A percentile compares a stretch with the other conserved stretches of the same genome.
Evolutionary conservation across 1,140 invertebrate species (phyloP).

Genomic region (Euwallacea fornicatus): DNA sequence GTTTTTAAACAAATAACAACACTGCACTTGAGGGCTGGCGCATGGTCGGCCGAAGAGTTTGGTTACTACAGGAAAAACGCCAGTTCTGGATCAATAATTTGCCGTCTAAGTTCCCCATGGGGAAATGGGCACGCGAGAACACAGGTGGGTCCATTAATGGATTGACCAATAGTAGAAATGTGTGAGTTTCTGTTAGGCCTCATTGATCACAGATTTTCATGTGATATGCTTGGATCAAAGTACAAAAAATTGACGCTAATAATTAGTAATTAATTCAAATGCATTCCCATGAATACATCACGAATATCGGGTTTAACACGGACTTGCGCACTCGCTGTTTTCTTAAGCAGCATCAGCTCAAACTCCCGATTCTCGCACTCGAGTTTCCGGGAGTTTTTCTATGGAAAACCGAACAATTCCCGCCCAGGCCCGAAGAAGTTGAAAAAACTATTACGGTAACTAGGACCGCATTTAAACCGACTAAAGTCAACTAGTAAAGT

Average conservation of each 20-base stretch:
- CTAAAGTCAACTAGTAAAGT: slow-evolving; percentile 32
- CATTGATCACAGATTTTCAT: background rate
- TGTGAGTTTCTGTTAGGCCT: background rate
- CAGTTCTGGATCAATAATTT: slow-evolving; percentile 20
- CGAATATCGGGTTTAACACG: too few relatives aligned
- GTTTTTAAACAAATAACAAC: slow-evolving; percentile 1
- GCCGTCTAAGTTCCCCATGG: slow-evolving; percentile 16
- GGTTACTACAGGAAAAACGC: slow-evolving; percentile 4
- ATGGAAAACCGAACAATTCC: too few relatives aligned
- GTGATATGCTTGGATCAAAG: too few relatives aligned
- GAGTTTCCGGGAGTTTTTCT: too few relatives aligned
- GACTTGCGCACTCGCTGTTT: too few relatives aligned
- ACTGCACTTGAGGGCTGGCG: background rate
- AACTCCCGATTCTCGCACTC: too few relatives aligned
- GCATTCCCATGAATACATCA: too few relatives aligned
- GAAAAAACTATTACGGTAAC: background rate
- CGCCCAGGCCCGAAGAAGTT: too few relatives aligned
- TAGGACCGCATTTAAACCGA: slow-evolving; percentile 23
- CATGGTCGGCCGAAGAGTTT: too few relatives aligned
- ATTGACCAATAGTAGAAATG: background rate
- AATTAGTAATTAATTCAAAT: too few relatives aligned
- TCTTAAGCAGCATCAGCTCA: too few relatives aligned
- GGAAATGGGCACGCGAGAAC: slow-evolving; percentile 16
- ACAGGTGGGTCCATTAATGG: slow-evolving; percentile 20
- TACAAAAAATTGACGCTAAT: too few relatives aligned